Evolutionary conservation across 2,888 invertebrate species (phyloP).

Genomic region (Rhagium mordax): DNA sequence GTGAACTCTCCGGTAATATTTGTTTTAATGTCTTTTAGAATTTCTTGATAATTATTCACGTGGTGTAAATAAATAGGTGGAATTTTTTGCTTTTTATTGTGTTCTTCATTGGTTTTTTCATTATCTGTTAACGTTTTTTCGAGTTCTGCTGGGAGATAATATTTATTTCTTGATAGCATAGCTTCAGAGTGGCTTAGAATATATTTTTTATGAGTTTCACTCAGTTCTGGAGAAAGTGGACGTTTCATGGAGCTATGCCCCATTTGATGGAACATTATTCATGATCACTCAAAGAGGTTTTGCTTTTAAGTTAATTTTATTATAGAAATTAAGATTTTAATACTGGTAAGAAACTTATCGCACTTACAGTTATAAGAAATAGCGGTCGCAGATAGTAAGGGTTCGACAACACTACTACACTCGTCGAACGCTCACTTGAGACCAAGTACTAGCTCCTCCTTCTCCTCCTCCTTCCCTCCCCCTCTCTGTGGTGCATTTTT

Average conservation of each 20-base stretch:
- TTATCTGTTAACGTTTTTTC: background rate
- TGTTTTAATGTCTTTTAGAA: background rate
- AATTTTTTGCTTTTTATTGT: constrained; percentile 3
- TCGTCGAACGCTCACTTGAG: background rate
- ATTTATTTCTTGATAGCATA: background rate
- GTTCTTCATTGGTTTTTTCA: background rate
- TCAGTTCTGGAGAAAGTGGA: background rate
- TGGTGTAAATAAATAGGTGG: background rate
- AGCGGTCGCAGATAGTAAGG: background rate
- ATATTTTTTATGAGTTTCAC: constrained; percentile 1
- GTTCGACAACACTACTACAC: background rate
- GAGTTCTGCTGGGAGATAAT: background rate
- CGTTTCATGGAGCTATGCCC: background rate
- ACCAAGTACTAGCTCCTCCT: no score
- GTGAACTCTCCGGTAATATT: background rate
- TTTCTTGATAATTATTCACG: constrained; percentile 1
- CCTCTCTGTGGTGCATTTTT: no score
- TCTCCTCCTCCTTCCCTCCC: no score
- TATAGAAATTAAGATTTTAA: background rate
- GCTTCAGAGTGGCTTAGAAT: background rate
- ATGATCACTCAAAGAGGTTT: background rate
- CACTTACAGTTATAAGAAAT: background rate
- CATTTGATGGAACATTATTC: background rate
- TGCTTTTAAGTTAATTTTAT: background rate
- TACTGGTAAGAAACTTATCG: background rate